These are phyloP conservation scores for Burhinus oedicnemus DNA, from an alignment of 2,113 vertebrate genomes.

Conservation along the genomic window DNA sequence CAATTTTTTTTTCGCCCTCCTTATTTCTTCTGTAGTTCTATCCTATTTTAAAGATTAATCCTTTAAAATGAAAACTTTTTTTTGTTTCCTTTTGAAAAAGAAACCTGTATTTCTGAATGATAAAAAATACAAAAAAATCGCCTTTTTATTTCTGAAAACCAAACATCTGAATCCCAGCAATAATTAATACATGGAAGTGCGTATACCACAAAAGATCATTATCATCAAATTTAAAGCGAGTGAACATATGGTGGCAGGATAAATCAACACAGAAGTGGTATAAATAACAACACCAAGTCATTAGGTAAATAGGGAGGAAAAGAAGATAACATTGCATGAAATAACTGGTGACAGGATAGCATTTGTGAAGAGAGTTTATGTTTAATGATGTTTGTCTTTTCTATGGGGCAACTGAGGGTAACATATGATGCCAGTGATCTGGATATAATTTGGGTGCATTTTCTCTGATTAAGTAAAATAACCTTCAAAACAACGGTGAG, in stretches of 20 bases:
- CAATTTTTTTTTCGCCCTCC: background rate
- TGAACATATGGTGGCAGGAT: constrained; percentile 49
- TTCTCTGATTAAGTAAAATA: constrained; percentile 20
- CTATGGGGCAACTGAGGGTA: background rate
- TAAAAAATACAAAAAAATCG: background rate
- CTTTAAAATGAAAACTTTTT: background rate
- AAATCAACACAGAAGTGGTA: constrained; percentile 36
- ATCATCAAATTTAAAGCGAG: background rate
- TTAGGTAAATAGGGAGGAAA: constrained; percentile 43
- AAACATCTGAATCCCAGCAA: background rate
- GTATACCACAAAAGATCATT: constrained; percentile 7
- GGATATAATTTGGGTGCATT: background rate
- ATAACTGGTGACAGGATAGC: constrained; percentile 33
- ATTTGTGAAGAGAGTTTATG: background rate
- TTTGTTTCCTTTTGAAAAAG: background rate
- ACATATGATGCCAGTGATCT: background rate
- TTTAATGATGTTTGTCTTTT: constrained; percentile 37
- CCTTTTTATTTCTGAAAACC: background rate
- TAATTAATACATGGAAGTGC: constrained; percentile 12
- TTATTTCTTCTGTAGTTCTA: background rate
- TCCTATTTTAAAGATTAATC: background rate
- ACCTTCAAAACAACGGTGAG: background rate
- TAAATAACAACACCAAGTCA: constrained; percentile 41
- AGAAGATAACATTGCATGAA: constrained; percentile 42
- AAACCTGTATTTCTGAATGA: background rate